Base-by-base conservation (phyloP, 2,888 invertebrate species). In the Xestia sexstrigata region DNA sequence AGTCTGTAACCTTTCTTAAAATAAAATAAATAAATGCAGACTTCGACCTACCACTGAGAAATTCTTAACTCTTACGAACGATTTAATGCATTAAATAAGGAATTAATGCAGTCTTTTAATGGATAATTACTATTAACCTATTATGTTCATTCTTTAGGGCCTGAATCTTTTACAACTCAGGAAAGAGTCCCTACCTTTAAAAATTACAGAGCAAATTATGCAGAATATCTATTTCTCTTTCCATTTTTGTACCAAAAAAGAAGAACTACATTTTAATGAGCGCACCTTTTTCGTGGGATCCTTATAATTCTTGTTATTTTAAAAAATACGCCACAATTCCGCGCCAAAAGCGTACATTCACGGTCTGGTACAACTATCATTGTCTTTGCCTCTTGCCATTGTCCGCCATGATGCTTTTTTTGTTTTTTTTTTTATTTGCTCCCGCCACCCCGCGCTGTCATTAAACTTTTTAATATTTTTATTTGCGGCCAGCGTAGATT, bases 311-410 rank as follows among this genome's bases (percentile, higher is more conserved):
- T 86, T 72, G 82, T 82, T 83, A 87, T 88, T 87, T 26, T 78
- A 82, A 85, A 88, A 89, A 88, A 90, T 82, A 88, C 87, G 76
- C 88, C 86, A 84, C 83, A 89, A 89, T 90, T 88, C 81, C 77
- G 85, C 76, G 70, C 87, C 82, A 89, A 87, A 89, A 86, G 86
- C 79, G 83, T 79, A 83, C 79, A 87, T 93, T 93, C 89, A 93
- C 93, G 93, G 93, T 93, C 93, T 93, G 93, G 89, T 93, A 91
- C 90, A 90, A 92, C 91, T 90, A 93, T 93, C 91, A 92, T 93
- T 93, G 92, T 93, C 90, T 90, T 88, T 88, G 86, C 90, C 89
- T 89, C 88, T 89, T 87, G 88, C 89, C 87, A 91, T 91, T 91
- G 92, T 92, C 88, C 88, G 89, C 90, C 88, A 89, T 90, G 86